Evolutionary conservation across 2,888 invertebrate genomes (phyloP).

Genomic region (Podabrus alpinus): DNA sequence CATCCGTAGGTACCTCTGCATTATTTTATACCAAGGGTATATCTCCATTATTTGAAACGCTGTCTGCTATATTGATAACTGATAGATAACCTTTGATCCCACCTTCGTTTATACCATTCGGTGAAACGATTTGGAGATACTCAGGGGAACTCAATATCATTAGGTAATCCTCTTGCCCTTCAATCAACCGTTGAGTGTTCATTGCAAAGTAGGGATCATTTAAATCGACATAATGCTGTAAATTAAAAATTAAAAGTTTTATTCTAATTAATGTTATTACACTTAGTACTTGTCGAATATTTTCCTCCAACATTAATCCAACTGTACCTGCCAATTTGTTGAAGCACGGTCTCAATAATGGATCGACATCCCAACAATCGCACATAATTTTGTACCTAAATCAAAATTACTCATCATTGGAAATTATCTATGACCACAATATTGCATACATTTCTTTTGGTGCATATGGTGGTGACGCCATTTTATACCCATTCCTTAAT

Average conservation of each 20-base stretch:
- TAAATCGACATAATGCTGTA: not conserved
- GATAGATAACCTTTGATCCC: no score
- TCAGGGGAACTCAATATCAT: not conserved
- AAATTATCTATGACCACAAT: no score
- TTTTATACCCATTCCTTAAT: not conserved
- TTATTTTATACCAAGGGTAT: no score
- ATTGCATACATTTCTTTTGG: not conserved
- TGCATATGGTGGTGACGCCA: not conserved
- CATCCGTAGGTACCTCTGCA: no score
- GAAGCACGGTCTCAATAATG: not conserved
- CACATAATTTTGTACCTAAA: constrained; percentile 53
- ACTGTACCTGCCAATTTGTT: not conserved
- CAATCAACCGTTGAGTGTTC: not conserved
- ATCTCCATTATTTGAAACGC: no score
- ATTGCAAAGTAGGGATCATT: not conserved
- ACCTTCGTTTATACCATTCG: no score
- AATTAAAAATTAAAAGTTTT: not conserved
- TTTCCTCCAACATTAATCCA: not conserved
- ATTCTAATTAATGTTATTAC: not conserved
- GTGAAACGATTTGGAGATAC: no score
- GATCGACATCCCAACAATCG: not conserved
- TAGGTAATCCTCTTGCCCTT: not conserved
- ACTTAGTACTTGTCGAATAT: not conserved
- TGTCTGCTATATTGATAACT: no score
- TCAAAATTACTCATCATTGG: not conserved